These are phyloP conservation scores for Mus spretus DNA, from an alignment of 2,797 vertebrate species.

Conservation along the genomic window DNA sequence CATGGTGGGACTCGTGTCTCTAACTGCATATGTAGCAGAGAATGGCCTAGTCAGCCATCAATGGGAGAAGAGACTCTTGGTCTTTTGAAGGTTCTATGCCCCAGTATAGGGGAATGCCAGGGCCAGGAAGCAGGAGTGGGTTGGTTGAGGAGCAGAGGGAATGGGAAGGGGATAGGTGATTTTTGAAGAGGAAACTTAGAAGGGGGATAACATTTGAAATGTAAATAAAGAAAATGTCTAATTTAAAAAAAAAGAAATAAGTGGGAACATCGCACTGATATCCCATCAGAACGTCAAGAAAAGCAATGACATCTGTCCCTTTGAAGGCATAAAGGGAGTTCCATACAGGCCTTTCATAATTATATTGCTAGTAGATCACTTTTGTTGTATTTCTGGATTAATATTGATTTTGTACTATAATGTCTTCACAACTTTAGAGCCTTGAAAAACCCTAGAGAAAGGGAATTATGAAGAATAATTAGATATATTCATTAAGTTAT, in stretches of 20 bases:
- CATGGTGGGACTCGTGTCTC: too few species aligned
- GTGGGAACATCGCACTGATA: not conserved
- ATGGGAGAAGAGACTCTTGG: too few species aligned
- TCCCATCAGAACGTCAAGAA: not conserved
- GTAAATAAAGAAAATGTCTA: too few species aligned
- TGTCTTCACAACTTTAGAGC: not conserved
- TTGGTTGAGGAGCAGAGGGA: too few species aligned
- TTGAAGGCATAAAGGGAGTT: not conserved
- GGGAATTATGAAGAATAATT: not conserved
- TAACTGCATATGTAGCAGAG: too few species aligned
- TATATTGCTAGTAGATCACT: not conserved
- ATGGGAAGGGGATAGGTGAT: too few species aligned
- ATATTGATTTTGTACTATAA: slow-evolving; percentile 34
- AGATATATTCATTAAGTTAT: not conserved
- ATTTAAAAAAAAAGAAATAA: not conserved
- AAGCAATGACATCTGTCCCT: not conserved
- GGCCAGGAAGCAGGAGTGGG: too few species aligned
- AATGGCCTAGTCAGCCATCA: too few species aligned
- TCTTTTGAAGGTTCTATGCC: too few species aligned
- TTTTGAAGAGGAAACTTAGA: too few species aligned
- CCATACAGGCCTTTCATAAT: not conserved
- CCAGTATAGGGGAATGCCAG: too few species aligned
- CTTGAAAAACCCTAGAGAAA: not conserved
- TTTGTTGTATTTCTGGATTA: not conserved
- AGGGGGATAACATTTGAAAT: too few species aligned